A percentile compares a stretch with the other conserved stretches of the same genome.
Evolutionary conservation across 2,888 invertebrate genomes (phyloP).

Genomic region (Drosophila picticornis): DNA sequence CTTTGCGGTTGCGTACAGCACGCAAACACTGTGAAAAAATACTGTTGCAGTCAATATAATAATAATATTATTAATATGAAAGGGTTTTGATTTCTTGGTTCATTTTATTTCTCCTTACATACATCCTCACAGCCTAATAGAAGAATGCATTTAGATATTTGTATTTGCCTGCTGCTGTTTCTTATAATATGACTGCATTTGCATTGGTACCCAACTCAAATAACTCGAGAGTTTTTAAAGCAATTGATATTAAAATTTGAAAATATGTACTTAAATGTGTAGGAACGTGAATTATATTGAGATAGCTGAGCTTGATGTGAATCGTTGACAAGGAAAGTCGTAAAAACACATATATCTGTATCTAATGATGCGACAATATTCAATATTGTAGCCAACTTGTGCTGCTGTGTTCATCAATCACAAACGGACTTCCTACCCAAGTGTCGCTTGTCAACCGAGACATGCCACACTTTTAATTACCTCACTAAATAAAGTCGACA

Average conservation of each 20-base stretch:
- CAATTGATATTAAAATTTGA: not conserved
- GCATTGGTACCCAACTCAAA: not conserved
- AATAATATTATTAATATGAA: not conserved
- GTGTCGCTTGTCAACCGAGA: slow-evolving; percentile 33
- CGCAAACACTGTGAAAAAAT: slow-evolving; percentile 45
- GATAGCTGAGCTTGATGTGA: not conserved
- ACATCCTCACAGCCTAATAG: not conserved
- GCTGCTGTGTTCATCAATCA: slow-evolving; percentile 44
- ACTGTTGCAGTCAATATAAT: not conserved
- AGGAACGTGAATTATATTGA: not conserved
- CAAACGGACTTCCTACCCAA: slow-evolving; percentile 12
- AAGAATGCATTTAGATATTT: not conserved
- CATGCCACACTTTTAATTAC: slow-evolving; percentile 56
- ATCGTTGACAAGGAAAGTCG: not conserved
- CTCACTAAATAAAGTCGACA: slow-evolving; percentile 30
- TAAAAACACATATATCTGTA: not conserved
- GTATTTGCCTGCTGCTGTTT: not conserved
- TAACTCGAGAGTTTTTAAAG: not conserved
- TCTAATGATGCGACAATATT: not conserved
- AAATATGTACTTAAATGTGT: not conserved
- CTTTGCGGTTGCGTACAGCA: slow-evolving; percentile 52
- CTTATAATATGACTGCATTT: not conserved
- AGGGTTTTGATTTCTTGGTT: not conserved
- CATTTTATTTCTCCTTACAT: not conserved
- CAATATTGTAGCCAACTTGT: not conserved